Percentiles rank a stretch among this genome's conserved stretches.
phyloP scores from a whole-genome alignment of 2,113 vertebrate genomes.

The Leucosticte australis region DNA sequence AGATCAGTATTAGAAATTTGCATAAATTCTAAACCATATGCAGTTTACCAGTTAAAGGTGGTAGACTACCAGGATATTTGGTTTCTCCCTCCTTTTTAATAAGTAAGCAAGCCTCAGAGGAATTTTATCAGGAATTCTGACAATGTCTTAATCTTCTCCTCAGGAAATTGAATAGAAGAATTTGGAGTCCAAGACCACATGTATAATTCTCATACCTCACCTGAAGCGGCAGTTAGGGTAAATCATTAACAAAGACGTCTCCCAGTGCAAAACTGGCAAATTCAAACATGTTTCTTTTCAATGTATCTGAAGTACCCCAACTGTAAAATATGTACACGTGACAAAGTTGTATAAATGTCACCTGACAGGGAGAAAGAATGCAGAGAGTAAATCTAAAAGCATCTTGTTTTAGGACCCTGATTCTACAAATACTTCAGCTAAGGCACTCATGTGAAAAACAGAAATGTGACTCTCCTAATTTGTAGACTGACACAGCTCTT shows the following conservation, averaged over 20 bases:
- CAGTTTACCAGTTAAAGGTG: background rate
- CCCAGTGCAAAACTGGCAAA: background rate
- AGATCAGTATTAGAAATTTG: background rate
- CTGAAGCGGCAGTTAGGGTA: background rate
- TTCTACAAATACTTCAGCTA: background rate
- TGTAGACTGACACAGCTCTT: background rate
- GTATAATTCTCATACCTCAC: background rate
- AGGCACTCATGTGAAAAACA: background rate
- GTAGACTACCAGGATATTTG: background rate
- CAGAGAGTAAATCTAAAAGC: background rate
- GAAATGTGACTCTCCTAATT: background rate
- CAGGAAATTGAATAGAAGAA: background rate
- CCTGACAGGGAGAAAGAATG: background rate
- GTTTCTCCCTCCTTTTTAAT: background rate
- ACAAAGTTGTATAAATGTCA: background rate
- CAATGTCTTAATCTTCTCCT: background rate
- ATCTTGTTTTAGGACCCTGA: background rate
- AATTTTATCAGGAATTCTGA: background rate
- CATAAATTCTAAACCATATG: background rate
- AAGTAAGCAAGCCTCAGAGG: background rate
- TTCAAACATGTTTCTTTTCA: background rate
- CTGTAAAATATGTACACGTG: background rate
- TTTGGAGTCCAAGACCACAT: background rate
- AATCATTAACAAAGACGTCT: background rate
- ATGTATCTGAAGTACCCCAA: background rate